A percentile compares a stretch with the other conserved stretches of the same genome.
Evolutionary conservation across 2,888 invertebrate genomes (phyloP).

Genomic region (Dorcus parallelipipedus): DNA sequence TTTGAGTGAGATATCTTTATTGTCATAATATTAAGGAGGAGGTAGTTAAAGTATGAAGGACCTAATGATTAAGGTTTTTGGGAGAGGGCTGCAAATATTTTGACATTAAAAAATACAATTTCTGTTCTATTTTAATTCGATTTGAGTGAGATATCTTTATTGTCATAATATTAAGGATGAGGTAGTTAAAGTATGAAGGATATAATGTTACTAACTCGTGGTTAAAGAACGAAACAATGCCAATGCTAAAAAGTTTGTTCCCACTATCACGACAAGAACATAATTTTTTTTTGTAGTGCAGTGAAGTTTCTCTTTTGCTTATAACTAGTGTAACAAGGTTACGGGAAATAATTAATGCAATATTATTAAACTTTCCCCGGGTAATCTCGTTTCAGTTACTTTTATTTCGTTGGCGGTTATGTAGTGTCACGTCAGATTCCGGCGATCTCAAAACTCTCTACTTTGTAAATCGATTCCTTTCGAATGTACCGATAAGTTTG

Average conservation of each 20-base stretch:
- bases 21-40: not conserved
- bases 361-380: conserved; percentile 46
- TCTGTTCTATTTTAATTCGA: too few species aligned
- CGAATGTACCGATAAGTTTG: not conserved
- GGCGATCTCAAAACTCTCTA: not conserved
- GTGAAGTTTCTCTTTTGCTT: conserved; percentile 39
- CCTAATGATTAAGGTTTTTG: too few species aligned
- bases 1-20: not conserved
- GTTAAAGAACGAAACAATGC: too few species aligned
- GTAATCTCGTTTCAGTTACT: conserved; percentile 34
- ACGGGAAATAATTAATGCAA: conserved; percentile 43
- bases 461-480: not conserved
- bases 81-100: too few species aligned
- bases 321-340: conserved; percentile 45
- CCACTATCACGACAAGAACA: conserved; percentile 16
- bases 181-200: too few species aligned
- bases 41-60: too few species aligned
- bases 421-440: conserved; percentile 1
- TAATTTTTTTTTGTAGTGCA: conserved; percentile 15
- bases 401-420: conserved; percentile 8
- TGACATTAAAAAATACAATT: too few species aligned
- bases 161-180: not conserved
- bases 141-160: not conserved
- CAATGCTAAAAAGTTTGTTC: conserved; percentile 11
- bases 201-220: too few species aligned